Conservation (phyloP, 2,797 vertebrate species). For the Sebastes matsubarae region DNA sequence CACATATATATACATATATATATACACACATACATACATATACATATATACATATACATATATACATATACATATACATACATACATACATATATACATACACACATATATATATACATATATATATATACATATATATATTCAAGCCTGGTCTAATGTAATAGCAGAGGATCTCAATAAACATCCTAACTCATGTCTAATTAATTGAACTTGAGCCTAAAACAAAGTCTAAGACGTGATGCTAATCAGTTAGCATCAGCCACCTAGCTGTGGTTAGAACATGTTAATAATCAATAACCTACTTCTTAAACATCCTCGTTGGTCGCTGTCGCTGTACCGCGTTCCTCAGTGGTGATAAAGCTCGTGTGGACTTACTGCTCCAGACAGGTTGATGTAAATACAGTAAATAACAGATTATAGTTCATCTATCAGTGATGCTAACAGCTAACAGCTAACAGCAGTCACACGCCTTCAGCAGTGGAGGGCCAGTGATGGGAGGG, state of each 20-base stretch:
- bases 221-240: background rate
- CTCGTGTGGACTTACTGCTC: background rate
- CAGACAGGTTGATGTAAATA: background rate
- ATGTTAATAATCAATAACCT: conserved; percentile 44
- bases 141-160: background rate
- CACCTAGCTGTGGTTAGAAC: conserved; percentile 14
- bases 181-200: background rate
- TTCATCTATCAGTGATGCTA: conserved; percentile 19
- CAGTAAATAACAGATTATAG: background rate
- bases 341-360: conserved; percentile 14
- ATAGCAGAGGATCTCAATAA: background rate
- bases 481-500: background rate
- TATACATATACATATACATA: too few species aligned
- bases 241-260: conserved; percentile 57
- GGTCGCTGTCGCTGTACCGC: conserved; percentile 23
- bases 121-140: accelerated
- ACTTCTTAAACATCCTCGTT: conserved; percentile 88
- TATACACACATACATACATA: too few species aligned
- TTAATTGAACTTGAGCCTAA: background rate
- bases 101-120: accelerated
- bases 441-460: background rate
- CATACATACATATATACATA: too few species aligned
- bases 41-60: too few species aligned
- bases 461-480: conserved; percentile 56
- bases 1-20: too few species aligned